Percentiles rank a stretch among this genome's conserved stretches.
Evolutionary conservation across 2,797 vertebrate genomes (phyloP).

Genomic region (Melanotaenia trifasciata): DNA sequence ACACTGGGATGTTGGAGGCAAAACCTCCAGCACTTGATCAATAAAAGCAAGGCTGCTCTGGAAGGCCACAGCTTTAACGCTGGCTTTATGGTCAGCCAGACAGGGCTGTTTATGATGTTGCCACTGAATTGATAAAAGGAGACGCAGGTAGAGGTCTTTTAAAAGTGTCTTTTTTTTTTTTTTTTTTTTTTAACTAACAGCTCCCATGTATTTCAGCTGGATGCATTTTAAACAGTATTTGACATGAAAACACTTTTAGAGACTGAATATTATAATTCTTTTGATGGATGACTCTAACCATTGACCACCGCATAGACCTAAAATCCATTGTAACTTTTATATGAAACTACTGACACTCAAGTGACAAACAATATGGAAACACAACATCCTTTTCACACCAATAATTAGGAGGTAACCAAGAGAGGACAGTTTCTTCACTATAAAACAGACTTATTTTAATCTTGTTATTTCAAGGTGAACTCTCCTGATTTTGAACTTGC

Average conservation of each 20-base stretch:
- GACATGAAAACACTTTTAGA: not conserved
- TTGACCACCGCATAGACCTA: not conserved
- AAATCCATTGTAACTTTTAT: constrained; percentile 42
- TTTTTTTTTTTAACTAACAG: not conserved
- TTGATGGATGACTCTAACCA: constrained; percentile 20
- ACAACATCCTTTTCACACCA: not conserved
- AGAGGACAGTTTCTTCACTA: not conserved
- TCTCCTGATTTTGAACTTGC: not conserved
- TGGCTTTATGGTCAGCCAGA: constrained; percentile 38
- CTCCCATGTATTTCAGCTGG: not conserved
- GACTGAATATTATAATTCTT: constrained; percentile 19
- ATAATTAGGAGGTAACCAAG: not conserved
- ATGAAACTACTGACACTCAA: not conserved
- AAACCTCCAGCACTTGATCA: constrained; percentile 36
- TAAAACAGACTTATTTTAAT: not conserved
- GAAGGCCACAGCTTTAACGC: constrained; percentile 20
- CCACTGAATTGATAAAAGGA: constrained; percentile 28
- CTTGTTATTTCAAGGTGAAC: not conserved
- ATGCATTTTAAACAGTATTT: constrained; percentile 12
- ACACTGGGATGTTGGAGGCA: constrained; percentile 8
- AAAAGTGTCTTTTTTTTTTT: not conserved
- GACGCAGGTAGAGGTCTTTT: constrained; percentile 18
- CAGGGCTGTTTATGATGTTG: constrained; percentile 28
- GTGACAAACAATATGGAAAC: not conserved
- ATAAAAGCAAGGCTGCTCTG: constrained; percentile 30